phyloP scores from a whole-genome alignment of 2,888 invertebrate genomes.

The Conchocele bisecta region DNA sequence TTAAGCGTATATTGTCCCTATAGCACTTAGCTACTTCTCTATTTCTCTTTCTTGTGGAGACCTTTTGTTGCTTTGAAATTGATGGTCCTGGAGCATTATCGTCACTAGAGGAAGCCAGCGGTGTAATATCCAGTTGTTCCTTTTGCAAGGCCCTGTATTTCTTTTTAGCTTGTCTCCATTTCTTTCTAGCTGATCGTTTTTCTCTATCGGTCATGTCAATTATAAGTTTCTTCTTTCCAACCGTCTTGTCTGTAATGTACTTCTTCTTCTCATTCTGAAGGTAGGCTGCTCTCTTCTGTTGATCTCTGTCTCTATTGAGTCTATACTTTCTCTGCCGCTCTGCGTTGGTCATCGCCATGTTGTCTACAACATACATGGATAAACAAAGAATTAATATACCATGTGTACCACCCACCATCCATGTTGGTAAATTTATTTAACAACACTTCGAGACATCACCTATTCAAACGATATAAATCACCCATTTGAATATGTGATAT shows the following conservation, averaged over 20 bases:
- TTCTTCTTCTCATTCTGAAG: conserved; percentile 21
- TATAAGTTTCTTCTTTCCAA: conserved; percentile 18
- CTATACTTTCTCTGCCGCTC: conserved; percentile 35
- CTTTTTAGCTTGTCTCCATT: conserved; percentile 39
- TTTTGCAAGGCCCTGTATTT: conserved; percentile 5
- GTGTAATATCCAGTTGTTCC: conserved; percentile 4
- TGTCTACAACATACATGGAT: no score
- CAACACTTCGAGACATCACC: no score
- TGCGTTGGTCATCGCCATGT: conserved; percentile 35
- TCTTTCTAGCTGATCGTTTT: conserved; percentile 22
- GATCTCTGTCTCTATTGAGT: conserved; percentile 23
- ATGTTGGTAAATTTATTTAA: no score
- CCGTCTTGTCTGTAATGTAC: conserved; percentile 8
- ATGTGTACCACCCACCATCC: no score
- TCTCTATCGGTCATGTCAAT: conserved; percentile 38
- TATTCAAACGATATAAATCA: no score
- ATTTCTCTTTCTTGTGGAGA: conserved; percentile 4
- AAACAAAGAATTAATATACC: no score
- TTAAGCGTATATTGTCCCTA: conserved; percentile 14
- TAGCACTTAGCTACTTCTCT: conserved; percentile 29
- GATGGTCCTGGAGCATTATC: background rate
- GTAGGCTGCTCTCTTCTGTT: conserved; percentile 7
- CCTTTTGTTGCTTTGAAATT: conserved; percentile 11
- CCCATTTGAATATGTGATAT: no score
- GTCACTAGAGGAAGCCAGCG: conserved; percentile 4